Evolutionary conservation across 2,113 vertebrate species (phyloP).

Genomic region (Corydoras maculifer): DNA sequence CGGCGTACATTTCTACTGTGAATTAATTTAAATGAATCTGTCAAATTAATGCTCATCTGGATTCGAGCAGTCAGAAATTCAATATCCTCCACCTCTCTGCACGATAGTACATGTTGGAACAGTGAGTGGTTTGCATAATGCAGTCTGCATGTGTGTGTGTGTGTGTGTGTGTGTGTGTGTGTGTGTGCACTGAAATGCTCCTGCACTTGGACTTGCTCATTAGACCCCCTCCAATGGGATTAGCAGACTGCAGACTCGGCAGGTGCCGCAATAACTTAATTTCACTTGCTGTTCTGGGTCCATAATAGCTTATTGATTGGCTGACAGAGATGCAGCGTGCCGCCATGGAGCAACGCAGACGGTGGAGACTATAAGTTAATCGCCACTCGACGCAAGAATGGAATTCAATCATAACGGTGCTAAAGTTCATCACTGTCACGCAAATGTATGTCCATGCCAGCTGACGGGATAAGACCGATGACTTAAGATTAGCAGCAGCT

Average conservation of each 20-base stretch:
- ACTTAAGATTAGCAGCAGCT: background rate
- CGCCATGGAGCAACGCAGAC: conserved; percentile 47
- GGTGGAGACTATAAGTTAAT: conserved; percentile 66
- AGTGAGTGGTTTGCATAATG: too few relatives aligned
- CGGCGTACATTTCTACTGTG: too few relatives aligned
- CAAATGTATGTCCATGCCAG: conserved; percentile 42
- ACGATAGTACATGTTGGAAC: too few relatives aligned
- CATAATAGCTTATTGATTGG: conserved; percentile 75
- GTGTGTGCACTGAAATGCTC: conserved; percentile 9
- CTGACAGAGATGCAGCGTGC: conserved; percentile 58
- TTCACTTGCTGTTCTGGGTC: conserved; percentile 59
- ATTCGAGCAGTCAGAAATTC: too few relatives aligned
- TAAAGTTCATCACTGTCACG: conserved; percentile 52
- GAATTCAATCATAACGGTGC: conserved; percentile 60
- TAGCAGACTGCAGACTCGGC: conserved; percentile 65
- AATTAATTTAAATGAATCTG: too few relatives aligned
- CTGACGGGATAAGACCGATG: conserved; percentile 17
- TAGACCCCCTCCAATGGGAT: conserved; percentile 58
- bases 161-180: background rate
- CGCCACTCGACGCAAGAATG: conserved; percentile 52
- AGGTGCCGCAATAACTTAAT: conserved; percentile 66
- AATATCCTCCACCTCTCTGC: too few relatives aligned
- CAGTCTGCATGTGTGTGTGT: background rate
- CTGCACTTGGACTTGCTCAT: conserved; percentile 28
- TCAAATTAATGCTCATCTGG: too few relatives aligned